These are phyloP conservation scores for Crocuta crocuta DNA, from an alignment of 2,113 vertebrate genomes.

Conservation along the genomic window DNA sequence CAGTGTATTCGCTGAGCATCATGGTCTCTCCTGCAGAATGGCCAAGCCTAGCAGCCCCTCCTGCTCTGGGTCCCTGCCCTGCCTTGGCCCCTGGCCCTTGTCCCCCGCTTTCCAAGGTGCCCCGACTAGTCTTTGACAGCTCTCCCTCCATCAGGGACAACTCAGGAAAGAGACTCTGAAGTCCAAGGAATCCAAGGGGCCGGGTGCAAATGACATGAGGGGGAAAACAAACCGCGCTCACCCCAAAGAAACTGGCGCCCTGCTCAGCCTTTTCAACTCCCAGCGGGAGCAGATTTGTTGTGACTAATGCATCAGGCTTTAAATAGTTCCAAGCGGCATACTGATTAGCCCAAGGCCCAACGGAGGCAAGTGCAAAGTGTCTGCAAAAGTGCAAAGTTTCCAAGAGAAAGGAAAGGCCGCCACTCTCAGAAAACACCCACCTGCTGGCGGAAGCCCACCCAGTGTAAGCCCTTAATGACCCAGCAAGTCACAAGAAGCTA, in stretches of 20 bases:
- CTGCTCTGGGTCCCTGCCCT: not conserved
- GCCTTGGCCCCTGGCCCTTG: not conserved
- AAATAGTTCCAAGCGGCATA: conserved; percentile 8
- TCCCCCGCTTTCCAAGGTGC: not conserved
- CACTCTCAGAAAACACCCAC: not conserved
- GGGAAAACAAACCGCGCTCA: not conserved
- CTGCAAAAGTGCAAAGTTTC: not conserved
- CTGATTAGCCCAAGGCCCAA: conserved; percentile 37
- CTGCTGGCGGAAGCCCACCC: not conserved
- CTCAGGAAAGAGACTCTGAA: not conserved
- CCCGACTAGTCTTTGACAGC: not conserved
- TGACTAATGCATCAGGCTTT: conserved; percentile 48
- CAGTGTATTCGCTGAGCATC: not conserved
- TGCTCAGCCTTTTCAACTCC: not conserved
- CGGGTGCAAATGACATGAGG: conserved; percentile 17
- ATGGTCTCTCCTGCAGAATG: not conserved
- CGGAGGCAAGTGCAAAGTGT: conserved; percentile 22
- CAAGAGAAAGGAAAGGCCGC: conserved; percentile 26
- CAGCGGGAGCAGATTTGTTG: conserved; percentile 50
- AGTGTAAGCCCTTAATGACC: not conserved
- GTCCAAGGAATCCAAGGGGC: not conserved
- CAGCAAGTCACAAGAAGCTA: not conserved
- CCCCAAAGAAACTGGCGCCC: conserved; percentile 8
- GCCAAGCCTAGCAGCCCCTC: not conserved
- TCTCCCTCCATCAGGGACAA: not conserved